phyloP scores from a whole-genome alignment of 1,140 invertebrate species.

The Thalassaphorura encarpata region DNA sequence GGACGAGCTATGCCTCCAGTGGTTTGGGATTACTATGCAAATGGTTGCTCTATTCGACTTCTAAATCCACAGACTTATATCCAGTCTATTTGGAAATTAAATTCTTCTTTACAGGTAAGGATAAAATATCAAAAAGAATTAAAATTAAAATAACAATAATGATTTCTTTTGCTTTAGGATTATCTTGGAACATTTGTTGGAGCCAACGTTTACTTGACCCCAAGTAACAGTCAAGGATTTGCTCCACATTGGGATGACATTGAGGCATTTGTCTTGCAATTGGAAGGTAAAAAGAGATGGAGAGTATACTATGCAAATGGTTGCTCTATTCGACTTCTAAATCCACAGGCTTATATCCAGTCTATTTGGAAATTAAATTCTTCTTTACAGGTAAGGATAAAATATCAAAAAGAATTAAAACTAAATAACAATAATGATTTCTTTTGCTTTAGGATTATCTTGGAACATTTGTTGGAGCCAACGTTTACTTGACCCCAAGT shows the following conservation, averaged over 20 bases:
- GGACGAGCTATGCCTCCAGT: slow-evolving; percentile 56
- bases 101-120: slow-evolving; percentile 59
- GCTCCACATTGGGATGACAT: slow-evolving; percentile 98
- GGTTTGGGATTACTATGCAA: slow-evolving; percentile 83
- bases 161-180: slow-evolving; percentile 44
- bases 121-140: too few relatives aligned
- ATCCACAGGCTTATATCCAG: slow-evolving; percentile 79
- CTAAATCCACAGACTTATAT: slow-evolving; percentile 90
- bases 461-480: slow-evolving; percentile 84
- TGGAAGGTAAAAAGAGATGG: slow-evolving; percentile 94
- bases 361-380: slow-evolving; percentile 51
- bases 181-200: slow-evolving; percentile 88
- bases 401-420: not conserved
- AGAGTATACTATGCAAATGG: slow-evolving; percentile 59
- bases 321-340: slow-evolving; percentile 73
- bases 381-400: slow-evolving; percentile 57
- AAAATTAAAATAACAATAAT: not conserved
- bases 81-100: slow-evolving; percentile 46
- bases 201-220: slow-evolving; percentile 92
- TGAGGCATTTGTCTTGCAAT: slow-evolving; percentile 92
- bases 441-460: slow-evolving; percentile 59
- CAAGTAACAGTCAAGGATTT: slow-evolving; percentile 89
- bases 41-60: slow-evolving; percentile 82
- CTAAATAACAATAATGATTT: not conserved
- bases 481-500: slow-evolving; percentile 91